Evolutionary conservation across 2,797 vertebrate species (phyloP), one percentile per base, ranked within the genome.

Genomic region (Scomberomorus guttatus): DNA sequence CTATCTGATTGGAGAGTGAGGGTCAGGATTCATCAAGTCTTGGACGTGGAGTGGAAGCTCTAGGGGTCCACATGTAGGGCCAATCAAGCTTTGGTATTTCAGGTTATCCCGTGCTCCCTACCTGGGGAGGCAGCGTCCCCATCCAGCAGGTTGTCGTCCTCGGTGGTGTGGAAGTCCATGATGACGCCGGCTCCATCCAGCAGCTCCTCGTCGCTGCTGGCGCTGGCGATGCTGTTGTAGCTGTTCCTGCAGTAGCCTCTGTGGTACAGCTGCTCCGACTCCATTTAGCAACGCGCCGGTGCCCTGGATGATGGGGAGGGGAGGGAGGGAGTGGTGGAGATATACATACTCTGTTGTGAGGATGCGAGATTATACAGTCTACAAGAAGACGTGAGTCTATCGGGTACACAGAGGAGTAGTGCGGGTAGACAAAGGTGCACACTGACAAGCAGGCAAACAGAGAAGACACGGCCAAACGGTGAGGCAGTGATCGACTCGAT

Each of bases 231-330:
- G 93, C 98, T 99, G 95, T 99, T 99, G 95, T 99, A 99, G 93
- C 98, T 99, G 96, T 98, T 99, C 93, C 98, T 96, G 94, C 96
- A 97, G 95, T 97, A 97, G 90, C 97, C 97, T 95, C 98, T 97
- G 94, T 96, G 97, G 95, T 98, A 99, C 93, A 99, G 95, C 95
- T 99, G 98, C 95, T 99, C 97, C 95, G 98, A 99, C 97, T 99
- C 98, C 98, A 99, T 99, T 97, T 97, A 99, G 97, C 94, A 96
- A 94, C 82, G 87, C 90, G 29, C 90, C 91, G 88, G 92, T 88
- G 81, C 94, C 95, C 97, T 98, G 94, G 83, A 68, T 65, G 80
- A 82, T 60, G 77, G 51, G 70, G 17, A 69, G 37, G 52, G 77
- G 50, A 17, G 25, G 6, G 20, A 24, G 61, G 57, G 58, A 9